phyloP scores from a whole-genome alignment of 2,888 invertebrate species.

The Podabrus alpinus region DNA sequence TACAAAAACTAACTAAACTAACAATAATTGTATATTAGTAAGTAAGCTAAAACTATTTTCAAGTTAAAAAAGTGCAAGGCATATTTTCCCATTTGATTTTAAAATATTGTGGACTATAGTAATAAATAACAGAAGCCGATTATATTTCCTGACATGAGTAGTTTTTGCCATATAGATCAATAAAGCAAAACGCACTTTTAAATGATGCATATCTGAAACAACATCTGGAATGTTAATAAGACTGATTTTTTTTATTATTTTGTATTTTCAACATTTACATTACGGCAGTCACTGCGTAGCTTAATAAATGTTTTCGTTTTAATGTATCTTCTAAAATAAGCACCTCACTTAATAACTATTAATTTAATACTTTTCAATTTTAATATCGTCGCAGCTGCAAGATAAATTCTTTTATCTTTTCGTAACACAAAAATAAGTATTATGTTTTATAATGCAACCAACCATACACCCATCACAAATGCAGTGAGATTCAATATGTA shows the following conservation, averaged over 20 bases:
- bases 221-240: background rate
- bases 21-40: slow-evolving; percentile 32
- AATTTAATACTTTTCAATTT: slow-evolving; percentile 9
- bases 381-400: slow-evolving; percentile 4
- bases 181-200: background rate
- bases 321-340: slow-evolving; percentile 11
- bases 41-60: slow-evolving; percentile 38
- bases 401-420: slow-evolving; percentile 15
- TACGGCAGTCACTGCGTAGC: background rate
- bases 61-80: slow-evolving; percentile 41
- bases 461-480: slow-evolving; percentile 1
- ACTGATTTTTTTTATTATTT: slow-evolving; percentile 15
- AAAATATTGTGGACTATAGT: slow-evolving; percentile 9
- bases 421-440: slow-evolving; percentile 5
- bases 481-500: background rate
- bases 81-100: slow-evolving; percentile 36
- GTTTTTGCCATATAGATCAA: background rate
- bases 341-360: slow-evolving; percentile 21
- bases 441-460: slow-evolving; percentile 1
- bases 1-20: slow-evolving; percentile 29
- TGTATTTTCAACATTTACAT: slow-evolving; percentile 1
- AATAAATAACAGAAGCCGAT: slow-evolving; percentile 1
- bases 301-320: background rate
- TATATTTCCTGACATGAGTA: background rate
- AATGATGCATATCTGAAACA: background rate